Percentiles rank a stretch among this genome's conserved stretches.
Evolutionary conservation across 2,888 invertebrate genomes (phyloP).

Genomic region (Catocala sponsa): DNA sequence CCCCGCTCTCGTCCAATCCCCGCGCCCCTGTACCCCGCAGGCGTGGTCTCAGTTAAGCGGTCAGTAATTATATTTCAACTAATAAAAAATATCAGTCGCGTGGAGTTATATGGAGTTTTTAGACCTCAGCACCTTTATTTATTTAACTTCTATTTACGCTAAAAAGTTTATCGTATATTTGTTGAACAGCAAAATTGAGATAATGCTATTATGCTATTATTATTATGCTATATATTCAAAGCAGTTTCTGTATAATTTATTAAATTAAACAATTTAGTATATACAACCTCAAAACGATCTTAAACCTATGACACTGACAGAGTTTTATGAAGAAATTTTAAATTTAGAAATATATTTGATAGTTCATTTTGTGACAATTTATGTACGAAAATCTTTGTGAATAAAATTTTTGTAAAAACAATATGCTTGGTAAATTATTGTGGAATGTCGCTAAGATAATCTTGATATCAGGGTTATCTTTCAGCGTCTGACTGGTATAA

Average conservation of each 20-base stretch:
- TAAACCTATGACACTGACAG: constrained; percentile 22
- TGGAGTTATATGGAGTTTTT: no score
- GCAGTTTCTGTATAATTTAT: background rate
- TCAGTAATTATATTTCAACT: no score
- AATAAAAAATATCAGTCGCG: no score
- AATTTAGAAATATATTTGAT: constrained; percentile 61
- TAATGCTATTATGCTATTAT: no score
- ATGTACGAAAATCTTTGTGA: constrained; percentile 37
- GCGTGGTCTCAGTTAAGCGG: no score
- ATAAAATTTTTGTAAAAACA: constrained; percentile 50
- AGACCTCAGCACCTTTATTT: no score
- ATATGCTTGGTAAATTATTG: constrained; percentile 77
- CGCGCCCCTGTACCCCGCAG: no score
- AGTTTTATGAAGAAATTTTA: constrained; percentile 53
- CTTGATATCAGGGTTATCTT: constrained; percentile 74
- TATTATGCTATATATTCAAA: no score
- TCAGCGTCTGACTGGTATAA: constrained; percentile 59
- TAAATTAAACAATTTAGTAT: background rate
- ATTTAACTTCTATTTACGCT: no score
- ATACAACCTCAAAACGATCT: constrained; percentile 2
- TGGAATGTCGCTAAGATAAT: constrained; percentile 79
- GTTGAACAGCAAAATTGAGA: no score
- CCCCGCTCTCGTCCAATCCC: no score
- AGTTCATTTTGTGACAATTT: constrained; percentile 30
- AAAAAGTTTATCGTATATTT: no score